Conservation (phyloP, 1,140 invertebrate species). For the Aphaenogaster rudis region DNA sequence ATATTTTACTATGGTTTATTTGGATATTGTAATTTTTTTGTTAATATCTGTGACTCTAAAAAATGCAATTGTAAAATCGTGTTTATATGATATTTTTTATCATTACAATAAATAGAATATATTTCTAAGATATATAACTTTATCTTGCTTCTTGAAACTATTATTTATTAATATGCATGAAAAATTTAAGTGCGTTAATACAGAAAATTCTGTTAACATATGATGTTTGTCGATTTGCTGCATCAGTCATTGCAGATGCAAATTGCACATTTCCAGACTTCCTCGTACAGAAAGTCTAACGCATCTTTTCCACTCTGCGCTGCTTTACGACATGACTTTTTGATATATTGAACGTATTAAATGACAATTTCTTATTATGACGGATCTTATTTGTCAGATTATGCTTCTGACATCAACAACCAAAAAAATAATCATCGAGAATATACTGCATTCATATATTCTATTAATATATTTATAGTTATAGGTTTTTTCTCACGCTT, state of each 20-base stretch:
- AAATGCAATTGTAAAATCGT: not conserved
- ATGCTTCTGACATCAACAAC: conserved; percentile 9
- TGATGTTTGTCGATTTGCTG: conserved; percentile 14
- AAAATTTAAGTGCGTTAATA: conserved; percentile 2
- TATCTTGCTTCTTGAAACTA: not conserved
- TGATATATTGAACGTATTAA: conserved; percentile 22
- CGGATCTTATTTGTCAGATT: conserved; percentile 3
- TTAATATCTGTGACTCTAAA: not conserved
- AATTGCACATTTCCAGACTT: conserved; percentile 10
- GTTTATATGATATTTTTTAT: conserved; percentile 13
- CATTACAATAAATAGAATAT: not conserved
- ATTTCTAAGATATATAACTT: not conserved
- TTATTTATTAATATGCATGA: conserved; percentile 29
- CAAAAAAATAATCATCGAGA: not conserved
- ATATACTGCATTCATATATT: not conserved
- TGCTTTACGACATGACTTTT: conserved; percentile 9
- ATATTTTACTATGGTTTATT: conserved; percentile 21
- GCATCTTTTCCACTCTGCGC: conserved; percentile 6
- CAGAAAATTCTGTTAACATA: conserved; percentile 21
- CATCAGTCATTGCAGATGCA: conserved; percentile 1
- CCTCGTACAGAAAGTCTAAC: not conserved
- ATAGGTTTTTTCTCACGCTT: not conserved
- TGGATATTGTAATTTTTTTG: not conserved
- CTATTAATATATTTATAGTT: not conserved
- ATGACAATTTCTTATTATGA: conserved; percentile 12